Percentiles rank a stretch among this genome's conserved stretches.
phyloP scores from a whole-genome alignment of 2,113 vertebrate genomes.

The Corapipo altera region DNA sequence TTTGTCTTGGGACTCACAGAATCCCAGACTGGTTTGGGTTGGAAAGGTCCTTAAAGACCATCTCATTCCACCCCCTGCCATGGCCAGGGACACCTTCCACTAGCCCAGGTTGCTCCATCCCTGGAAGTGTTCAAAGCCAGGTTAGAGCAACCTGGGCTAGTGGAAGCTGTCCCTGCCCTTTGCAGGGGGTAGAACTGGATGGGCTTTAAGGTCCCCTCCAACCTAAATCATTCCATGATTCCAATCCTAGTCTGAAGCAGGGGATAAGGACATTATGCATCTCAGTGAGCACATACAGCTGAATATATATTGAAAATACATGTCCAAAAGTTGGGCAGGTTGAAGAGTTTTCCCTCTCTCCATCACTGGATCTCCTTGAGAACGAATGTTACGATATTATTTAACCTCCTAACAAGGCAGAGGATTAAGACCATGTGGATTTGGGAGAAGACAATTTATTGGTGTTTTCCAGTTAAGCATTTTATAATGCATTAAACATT shows the following conservation, averaged over 20 bases:
- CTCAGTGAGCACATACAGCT: background rate
- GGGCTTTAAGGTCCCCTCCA: background rate
- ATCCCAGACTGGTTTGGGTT: background rate
- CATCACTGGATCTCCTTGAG: background rate
- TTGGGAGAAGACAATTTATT: background rate
- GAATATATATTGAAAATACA: background rate
- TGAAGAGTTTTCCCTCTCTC: background rate
- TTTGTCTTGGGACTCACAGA: background rate
- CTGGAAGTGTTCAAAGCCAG: background rate
- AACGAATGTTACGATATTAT: background rate
- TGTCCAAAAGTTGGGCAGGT: background rate
- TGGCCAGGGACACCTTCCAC: too few species aligned
- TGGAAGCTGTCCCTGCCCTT: background rate
- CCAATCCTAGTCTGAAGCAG: background rate
- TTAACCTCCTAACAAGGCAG: background rate
- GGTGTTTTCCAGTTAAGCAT: background rate
- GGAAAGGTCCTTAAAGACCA: too few species aligned
- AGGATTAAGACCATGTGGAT: background rate
- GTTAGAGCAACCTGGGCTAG: accelerated
- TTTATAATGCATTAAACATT: background rate
- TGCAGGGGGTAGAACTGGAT: background rate
- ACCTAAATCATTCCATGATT: background rate
- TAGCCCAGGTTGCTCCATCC: background rate
- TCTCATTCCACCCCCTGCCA: background rate
- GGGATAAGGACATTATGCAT: accelerated